Evolutionary conservation across 2,113 vertebrate genomes (phyloP).

Genomic region (Trichomycterus rosablanca): DNA sequence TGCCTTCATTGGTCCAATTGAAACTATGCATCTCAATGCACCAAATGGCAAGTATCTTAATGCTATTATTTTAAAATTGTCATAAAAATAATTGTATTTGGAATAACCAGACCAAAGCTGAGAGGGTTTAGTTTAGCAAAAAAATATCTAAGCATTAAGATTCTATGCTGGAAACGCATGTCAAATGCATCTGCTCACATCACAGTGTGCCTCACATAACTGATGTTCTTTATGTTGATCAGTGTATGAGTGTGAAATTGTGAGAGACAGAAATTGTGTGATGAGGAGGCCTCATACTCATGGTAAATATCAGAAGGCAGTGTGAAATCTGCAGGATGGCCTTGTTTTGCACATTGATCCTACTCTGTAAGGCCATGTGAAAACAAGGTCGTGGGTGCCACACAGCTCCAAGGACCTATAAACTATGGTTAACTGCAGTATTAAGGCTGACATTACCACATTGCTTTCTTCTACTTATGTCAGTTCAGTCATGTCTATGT

Average conservation of each 20-base stretch:
- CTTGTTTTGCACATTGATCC: conserved; percentile 2
- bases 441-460: no score
- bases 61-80: not conserved
- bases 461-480: no score
- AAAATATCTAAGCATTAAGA: no score
- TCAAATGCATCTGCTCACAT: not conserved
- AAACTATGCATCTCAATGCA: conserved; percentile 97
- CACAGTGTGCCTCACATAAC: conserved; percentile 15
- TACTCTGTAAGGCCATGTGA: conserved; percentile 36
- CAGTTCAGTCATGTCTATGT: no score
- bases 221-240: conserved; percentile 32
- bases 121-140: no score
- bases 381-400: no score
- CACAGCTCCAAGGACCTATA: no score
- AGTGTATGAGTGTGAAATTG: conserved; percentile 18
- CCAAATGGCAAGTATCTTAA: conserved; percentile 62
- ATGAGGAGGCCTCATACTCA: conserved; percentile 54
- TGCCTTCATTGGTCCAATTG: conserved; percentile 91
- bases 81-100: not conserved
- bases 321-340: conserved; percentile 63
- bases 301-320: conserved; percentile 63
- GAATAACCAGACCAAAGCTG: no score
- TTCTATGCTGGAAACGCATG: no score
- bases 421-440: no score
- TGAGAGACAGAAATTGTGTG: conserved; percentile 1